Evolutionary conservation across 1,140 invertebrate genomes (phyloP).

Genomic region (Drosophila bocqueti): DNA sequence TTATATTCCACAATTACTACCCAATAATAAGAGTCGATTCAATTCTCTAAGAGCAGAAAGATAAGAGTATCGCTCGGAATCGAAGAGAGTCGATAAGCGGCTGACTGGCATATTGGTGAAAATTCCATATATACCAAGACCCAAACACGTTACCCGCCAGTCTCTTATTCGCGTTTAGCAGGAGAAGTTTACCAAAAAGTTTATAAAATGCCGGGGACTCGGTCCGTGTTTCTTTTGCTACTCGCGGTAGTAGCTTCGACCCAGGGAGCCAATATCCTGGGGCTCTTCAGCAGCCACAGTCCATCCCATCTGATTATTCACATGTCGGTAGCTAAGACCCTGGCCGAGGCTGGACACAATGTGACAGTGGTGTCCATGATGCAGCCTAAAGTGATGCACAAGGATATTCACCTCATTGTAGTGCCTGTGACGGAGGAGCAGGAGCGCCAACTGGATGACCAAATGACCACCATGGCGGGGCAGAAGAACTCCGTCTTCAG

Average conservation of each 20-base stretch:
- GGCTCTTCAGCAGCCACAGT: constrained; percentile 74
- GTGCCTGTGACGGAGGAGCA: constrained; percentile 54
- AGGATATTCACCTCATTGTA: constrained; percentile 65
- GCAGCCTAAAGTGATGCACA: constrained; percentile 51
- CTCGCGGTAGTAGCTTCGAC: constrained; percentile 6
- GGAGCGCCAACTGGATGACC: constrained; percentile 29
- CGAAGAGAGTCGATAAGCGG: constrained; percentile 16
- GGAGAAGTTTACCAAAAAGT: constrained; percentile 2
- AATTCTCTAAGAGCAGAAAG: not conserved
- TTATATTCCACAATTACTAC: not conserved
- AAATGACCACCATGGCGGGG: constrained; percentile 49
- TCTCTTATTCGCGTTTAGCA: not conserved
- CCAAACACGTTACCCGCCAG: not conserved
- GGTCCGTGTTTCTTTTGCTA: constrained; percentile 14
- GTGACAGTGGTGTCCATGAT: constrained; percentile 68
- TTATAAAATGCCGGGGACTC: constrained; percentile 15
- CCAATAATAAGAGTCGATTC: not conserved
- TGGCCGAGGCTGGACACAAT: constrained; percentile 75
- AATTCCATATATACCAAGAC: not conserved
- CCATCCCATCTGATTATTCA: constrained; percentile 75
- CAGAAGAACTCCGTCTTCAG: constrained; percentile 43
- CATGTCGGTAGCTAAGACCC: constrained; percentile 64
- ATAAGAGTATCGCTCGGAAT: constrained; percentile 9
- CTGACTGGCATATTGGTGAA: not conserved
- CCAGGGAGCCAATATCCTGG: constrained; percentile 69